Evolutionary conservation across 1,140 invertebrate species (phyloP), one percentile per base, ranked within the genome.

Genomic region (Dinoponera quadriceps): DNA sequence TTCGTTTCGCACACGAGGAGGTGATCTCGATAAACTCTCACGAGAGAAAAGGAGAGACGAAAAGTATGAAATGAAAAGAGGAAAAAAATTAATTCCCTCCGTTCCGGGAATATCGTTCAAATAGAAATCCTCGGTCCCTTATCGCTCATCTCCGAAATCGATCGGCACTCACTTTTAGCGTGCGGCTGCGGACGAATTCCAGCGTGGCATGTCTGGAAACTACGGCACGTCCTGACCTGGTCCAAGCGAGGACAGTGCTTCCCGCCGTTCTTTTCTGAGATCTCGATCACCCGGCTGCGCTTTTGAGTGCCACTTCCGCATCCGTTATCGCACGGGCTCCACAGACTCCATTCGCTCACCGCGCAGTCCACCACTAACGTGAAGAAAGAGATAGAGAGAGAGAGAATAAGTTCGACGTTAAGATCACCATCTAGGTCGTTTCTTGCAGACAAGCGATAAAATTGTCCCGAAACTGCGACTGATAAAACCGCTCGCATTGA

Each of bases 251-350:
- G 97, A 92, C 97, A 98, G 84, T 96, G 96, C 84, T 94, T 95
- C 75, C 97, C 97, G 0, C 97, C 97, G 89, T 97, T 97, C 57
- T 96, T 95, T 1, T 96, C 95, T 18, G 95, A 94, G 38, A 95
- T 94, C 22, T 95, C 85, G 18, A 97, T 94, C 44, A 93, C 93
- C 14, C 97, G 93, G 7, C 94, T 95, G 54, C 97, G 94, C 29
- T 95, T 95, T 96, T 97, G 97, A 86, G 95, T 96, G 13, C 97
- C 97, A 3, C 96, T 95, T 49, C 97, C 97, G 90, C 97, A 98
- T 71, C 95, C 95, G 1, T 96, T 96, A 91, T 97, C 96, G 91
- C 97, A 98, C 0, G 95, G 94, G 9, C 96, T 96, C 97, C 97
- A 98, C 1, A 95, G 93, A 5, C 96, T 96, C 97, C 97, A 98